Conservation (phyloP, 1,140 invertebrate species). For the Aporrectodea caliginosa region DNA sequence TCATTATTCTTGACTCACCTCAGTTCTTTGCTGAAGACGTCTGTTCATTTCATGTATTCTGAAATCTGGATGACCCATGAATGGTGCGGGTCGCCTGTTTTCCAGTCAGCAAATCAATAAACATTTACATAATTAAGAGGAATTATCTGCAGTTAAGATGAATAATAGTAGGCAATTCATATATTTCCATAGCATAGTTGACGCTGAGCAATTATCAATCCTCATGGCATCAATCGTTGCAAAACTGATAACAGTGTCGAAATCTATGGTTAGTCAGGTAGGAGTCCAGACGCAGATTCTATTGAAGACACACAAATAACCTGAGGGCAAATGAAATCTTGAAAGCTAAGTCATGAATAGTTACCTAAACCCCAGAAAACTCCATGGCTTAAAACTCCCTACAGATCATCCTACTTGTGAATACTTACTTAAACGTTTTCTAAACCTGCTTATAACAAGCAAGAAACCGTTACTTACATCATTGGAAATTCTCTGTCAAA, state of each 20-base stretch:
- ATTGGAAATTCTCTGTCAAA: conserved; percentile 24
- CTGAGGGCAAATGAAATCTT: too few relatives aligned
- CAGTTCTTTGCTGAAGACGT: conserved; percentile 88
- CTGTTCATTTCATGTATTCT: conserved; percentile 96
- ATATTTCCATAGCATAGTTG: too few relatives aligned
- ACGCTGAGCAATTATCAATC: conserved; percentile 56
- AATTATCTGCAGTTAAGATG: too few relatives aligned
- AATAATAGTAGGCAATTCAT: too few relatives aligned
- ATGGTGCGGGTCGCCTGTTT: conserved; percentile 84
- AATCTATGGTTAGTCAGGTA: background rate
- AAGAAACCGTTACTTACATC: conserved; percentile 11
- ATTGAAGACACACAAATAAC: too few relatives aligned
- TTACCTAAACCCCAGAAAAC: too few relatives aligned
- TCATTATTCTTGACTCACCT: conserved; percentile 63
- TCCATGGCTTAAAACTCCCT: background rate
- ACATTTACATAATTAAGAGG: too few relatives aligned
- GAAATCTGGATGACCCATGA: conserved; percentile 94
- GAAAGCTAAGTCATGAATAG: too few relatives aligned
- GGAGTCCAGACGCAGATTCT: too few relatives aligned
- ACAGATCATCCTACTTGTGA: background rate
- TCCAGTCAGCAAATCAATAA: too few relatives aligned
- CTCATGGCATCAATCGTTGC: background rate
- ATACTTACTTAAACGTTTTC: background rate
- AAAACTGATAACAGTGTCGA: background rate
- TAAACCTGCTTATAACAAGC: background rate